phyloP scores from a whole-genome alignment of 2,113 vertebrate species.

The Oceanodroma tethys region DNA sequence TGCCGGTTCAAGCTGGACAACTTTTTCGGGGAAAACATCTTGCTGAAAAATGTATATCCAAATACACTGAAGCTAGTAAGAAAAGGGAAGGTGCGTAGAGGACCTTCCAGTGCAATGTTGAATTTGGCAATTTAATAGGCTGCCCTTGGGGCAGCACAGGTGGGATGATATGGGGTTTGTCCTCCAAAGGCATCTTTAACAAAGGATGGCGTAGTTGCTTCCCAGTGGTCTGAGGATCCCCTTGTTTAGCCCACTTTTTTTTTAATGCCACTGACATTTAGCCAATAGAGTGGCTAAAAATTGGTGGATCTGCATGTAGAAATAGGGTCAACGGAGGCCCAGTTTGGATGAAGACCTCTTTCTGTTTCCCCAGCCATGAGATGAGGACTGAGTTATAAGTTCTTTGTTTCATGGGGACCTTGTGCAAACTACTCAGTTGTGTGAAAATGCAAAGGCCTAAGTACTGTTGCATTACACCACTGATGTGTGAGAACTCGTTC shows the following conservation, averaged over 20 bases:
- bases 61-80: background rate
- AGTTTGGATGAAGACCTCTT: background rate
- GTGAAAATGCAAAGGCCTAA: background rate
- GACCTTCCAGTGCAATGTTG: background rate
- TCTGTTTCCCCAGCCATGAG: background rate
- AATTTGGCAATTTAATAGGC: background rate
- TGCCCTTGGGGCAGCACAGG: background rate
- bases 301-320: background rate
- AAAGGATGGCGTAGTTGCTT: fast-evolving
- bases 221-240: background rate
- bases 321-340: background rate
- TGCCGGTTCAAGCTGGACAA: background rate
- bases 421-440: background rate
- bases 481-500: background rate
- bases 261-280: background rate
- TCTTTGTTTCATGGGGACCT: background rate
- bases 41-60: background rate
- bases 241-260: background rate
- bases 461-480: background rate
- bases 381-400: background rate
- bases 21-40: background rate
- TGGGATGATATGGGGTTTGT: background rate
- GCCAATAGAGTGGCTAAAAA: background rate
- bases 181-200: background rate
- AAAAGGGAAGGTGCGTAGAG: background rate